phyloP scores from a whole-genome alignment of 37 sponge, comb jelly and placozoan species.

The Cliona cf. orientalis region DNA sequence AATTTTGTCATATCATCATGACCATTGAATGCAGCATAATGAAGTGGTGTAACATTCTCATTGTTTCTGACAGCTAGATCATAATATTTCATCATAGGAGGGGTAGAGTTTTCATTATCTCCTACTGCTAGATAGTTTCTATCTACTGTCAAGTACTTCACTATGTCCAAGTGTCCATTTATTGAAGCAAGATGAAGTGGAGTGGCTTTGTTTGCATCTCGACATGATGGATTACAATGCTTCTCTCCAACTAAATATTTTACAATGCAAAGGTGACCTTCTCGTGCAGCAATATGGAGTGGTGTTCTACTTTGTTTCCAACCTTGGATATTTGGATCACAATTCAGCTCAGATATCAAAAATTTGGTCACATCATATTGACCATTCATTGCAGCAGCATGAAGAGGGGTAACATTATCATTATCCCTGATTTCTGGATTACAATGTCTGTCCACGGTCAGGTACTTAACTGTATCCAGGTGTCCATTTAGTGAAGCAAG shows the following conservation, averaged over 20 bases:
- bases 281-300: slow-evolving; percentile 25
- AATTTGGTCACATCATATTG: slow-evolving; percentile 21
- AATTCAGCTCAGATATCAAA: background rate
- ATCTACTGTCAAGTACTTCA: background rate
- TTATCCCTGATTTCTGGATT: slow-evolving; percentile 9
- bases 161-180: slow-evolving; percentile 1
- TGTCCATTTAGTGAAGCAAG: slow-evolving; percentile 16
- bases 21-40: slow-evolving; percentile 1
- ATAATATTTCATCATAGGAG: too few species aligned
- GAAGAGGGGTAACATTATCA: background rate
- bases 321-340: slow-evolving; percentile 2
- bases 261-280: slow-evolving; percentile 15
- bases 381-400: slow-evolving; percentile 15
- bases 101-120: too few species aligned
- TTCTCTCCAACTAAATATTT: slow-evolving; percentile 2
- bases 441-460: background rate
- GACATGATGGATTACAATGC: background rate
- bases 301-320: slow-evolving; percentile 16
- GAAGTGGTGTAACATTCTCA: background rate
- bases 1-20: background rate
- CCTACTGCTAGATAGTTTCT: too few species aligned
- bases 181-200: slow-evolving; percentile 16
- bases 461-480: background rate
- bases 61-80: background rate
- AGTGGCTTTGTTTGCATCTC: background rate